Evolutionary conservation across 1,140 invertebrate genomes (phyloP), one percentile per base, ranked within the genome.

Genomic region (Hypsibius dujardini): DNA sequence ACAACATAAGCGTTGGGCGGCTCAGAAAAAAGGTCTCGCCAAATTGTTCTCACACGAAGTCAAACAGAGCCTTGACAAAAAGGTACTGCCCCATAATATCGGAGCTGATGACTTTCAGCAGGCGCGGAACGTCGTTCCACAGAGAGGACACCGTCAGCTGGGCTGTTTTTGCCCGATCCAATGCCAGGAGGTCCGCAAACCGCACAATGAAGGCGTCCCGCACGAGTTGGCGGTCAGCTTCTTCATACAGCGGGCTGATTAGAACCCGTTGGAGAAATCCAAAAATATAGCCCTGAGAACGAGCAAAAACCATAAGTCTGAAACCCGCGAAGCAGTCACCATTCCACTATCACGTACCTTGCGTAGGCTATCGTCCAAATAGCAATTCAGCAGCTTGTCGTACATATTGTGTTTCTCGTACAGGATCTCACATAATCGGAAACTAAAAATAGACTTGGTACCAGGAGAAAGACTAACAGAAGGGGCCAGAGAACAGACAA

Each of bases 1-100:
- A 28, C 28, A 28, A 28, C 28, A 7, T 12, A 56, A 56, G n/a
- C n/a, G 50, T 7, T 12, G 50, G 50, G n/a, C n/a, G 7, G n/a
- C 3, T 67, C 62, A 67, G 3, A 67, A 12, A 67, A 15, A 15
- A 67, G 42, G 42, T 7, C 3, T 15, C 12, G 28, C 28, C 28
- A 28, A 28, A 42, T 15, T 7, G 42, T 42, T 74, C 74, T 74
- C 73, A 82, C 81, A 76, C 80, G 59, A 82, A 80, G 42, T 82
- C 79, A 76, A 85, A 84, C 14, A 88, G 78, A 67, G 85, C 84
- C 73, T 84, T 82, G 46, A 88, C 75, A 75, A 88, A 83, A 15
- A 80, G 76, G 76, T 84, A 88, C 71, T 85, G 79, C 15, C 84
- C 71, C 45, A 72, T n/a, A 14, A 72, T 73, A 59, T 77, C 75